Conservation (phyloP, 2,797 vertebrate genomes). For the Nannoperca australis region DNA sequence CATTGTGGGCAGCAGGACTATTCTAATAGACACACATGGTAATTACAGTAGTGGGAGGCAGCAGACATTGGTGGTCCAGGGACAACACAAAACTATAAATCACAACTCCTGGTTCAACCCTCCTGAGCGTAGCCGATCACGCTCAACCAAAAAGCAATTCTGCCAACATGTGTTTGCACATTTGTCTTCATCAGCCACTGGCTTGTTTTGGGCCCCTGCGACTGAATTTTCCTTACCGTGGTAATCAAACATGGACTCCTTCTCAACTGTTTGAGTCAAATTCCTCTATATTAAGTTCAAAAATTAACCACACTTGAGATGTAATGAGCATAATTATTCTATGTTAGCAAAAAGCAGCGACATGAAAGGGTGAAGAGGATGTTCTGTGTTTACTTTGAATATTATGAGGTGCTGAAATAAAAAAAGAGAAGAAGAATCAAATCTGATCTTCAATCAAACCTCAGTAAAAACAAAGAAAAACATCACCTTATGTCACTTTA, state of each 20-base stretch:
- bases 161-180: conserved; percentile 88
- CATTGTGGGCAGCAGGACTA: conserved; percentile 82
- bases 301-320: conserved; percentile 56
- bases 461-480: conserved; percentile 13
- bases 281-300: conserved; percentile 40
- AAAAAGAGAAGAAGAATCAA: not conserved
- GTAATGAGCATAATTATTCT: conserved; percentile 25
- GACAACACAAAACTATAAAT: conserved; percentile 88
- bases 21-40: conserved; percentile 86
- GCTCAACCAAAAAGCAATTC: conserved; percentile 89
- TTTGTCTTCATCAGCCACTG: conserved; percentile 89
- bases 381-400: conserved; percentile 15
- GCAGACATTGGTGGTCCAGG: conserved; percentile 86
- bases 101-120: conserved; percentile 85
- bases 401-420: not conserved
- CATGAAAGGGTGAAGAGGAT: not conserved
- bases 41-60: conserved; percentile 87
- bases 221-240: conserved; percentile 79
- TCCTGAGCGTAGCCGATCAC: conserved; percentile 85
- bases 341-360: conserved; percentile 16
- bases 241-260: conserved; percentile 79
- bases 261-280: conserved; percentile 56
- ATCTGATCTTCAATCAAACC: not conserved
- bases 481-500: conserved; percentile 11
- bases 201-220: conserved; percentile 81